phyloP scores from a whole-genome alignment of 2,888 invertebrate genomes.

The Lochmaea capreae region DNA sequence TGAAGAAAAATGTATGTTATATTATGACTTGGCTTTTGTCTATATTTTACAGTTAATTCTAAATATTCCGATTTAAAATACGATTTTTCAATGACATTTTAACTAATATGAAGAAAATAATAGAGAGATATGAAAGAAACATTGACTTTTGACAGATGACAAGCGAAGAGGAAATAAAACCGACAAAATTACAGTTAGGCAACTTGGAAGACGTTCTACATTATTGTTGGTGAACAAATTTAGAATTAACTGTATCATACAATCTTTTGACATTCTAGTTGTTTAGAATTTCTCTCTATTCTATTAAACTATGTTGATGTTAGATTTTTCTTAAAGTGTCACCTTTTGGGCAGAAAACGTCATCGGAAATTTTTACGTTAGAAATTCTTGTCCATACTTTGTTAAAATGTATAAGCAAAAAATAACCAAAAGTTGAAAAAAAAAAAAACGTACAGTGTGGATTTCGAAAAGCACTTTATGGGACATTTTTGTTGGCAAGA shows the following conservation, averaged over 20 bases:
- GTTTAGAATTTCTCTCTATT: constrained; percentile 14
- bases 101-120: too few relatives aligned
- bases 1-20: constrained; percentile 7
- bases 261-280: constrained; percentile 18
- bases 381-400: neutral
- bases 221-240: too few relatives aligned
- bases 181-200: too few relatives aligned
- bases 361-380: neutral
- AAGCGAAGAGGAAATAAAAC: too few relatives aligned
- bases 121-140: too few relatives aligned
- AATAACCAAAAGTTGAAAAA: constrained; percentile 2
- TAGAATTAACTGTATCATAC: constrained; percentile 16
- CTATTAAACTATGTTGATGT: constrained; percentile 20
- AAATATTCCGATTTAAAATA: neutral
- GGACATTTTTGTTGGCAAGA: neutral
- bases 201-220: too few relatives aligned
- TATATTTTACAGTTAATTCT: constrained; percentile 15
- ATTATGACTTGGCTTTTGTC: constrained; percentile 10
- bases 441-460: neutral
- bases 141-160: too few relatives aligned
- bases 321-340: constrained; percentile 12
- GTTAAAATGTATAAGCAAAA: constrained; percentile 13
- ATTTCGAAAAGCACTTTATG: neutral
- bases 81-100: too few relatives aligned
- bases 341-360: constrained; percentile 14